Evolutionary conservation across 2,888 invertebrate species (phyloP), one percentile per base, ranked within the genome.

Genomic region (Cistogaster globosa): DNA sequence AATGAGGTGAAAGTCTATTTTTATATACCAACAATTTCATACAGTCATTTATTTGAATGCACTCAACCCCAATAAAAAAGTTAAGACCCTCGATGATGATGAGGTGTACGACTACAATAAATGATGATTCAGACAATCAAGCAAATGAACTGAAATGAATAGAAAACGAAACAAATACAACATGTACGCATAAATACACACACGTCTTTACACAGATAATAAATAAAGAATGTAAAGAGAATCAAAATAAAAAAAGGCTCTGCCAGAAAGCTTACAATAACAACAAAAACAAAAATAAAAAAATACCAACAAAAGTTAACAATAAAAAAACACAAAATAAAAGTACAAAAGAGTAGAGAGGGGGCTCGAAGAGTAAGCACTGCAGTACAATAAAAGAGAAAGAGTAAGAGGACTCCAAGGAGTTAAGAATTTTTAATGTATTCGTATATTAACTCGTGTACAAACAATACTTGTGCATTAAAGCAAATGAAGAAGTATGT

Each of bases 131-230:
- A 89, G 88, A 91, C 90, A 91, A 90, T 90, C 87, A 89, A 89
- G 89, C 89, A 91, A 91, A 91, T 91, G 90, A 91, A 90, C 89
- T 89, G 89, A 88, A 90, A 90, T 88, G 89, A 90, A 90, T 87
- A 86, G 88, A 85, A 79, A 87, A 87, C 68, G 80, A 72, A 80
- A 84, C 67, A 77, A 77, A 58, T 45, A 60, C 48, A 55, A 53
- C 53, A 60, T 45, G 42, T 57, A 65, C 9, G 16, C 55, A 58
- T 32, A 65, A 38, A 57, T n/a, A 20, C 36, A 65, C 9, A 32
- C 8, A 32, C 32, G 6, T 5, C 8, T 6, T 48, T 6, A 20
- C 60, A 20, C 36, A 60, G 18, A 32, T 32, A 72, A 16, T 12
- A 45, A 62, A 58, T 62, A 55, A 45, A 48, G 62, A 7, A 42